Base-by-base conservation (phyloP, 37 sponge, comb jelly and placozoan genomes). In the Mnemiopsis leidyi region DNA sequence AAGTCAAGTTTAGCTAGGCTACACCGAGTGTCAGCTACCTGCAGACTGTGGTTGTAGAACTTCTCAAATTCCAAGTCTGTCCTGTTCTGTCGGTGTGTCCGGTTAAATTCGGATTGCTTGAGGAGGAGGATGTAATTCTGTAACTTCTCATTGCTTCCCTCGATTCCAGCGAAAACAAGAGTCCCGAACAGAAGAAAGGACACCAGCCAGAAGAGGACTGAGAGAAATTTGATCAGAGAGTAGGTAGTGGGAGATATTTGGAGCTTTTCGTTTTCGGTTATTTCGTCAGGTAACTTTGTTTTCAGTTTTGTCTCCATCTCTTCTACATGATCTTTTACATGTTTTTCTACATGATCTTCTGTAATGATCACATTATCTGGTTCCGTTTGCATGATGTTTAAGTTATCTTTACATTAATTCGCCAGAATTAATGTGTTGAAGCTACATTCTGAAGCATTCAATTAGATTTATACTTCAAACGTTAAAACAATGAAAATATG, bases 111-210 rank as follows among this genome's bases (percentile, higher is more conserved):
- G 30, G 1, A 33, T 32, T 77, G 79, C 33, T 77, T 20, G 35
- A 16, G 1, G 35, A 77, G 18, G 1, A 13, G 1, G 1, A 21
- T 18, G 1, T 32, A 26, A 13, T 34, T 28, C 79, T 20, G 79
- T 20, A 77, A 0, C 36, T 28, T 34, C 36, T 28, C 79, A 32
- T 77, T 34, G 36, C 1, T 77, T 1, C 79, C 79, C 36, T 77
- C 79, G 21, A 77, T 77, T 34, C 79, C 79, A 26, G 32, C 16
- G 79, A 77, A 77, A 2, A 77, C 79, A 16, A 77, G 20, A 31
- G 79, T 77, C 3, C 79, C 61, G 13, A 48, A 48, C 9, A 48
- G 61, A 48, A 48, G 9, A 13, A 48, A 48, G 13, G 5, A 48
- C 5, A 48, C 61, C 5, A 48, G 9, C 5, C 9, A 5, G 5